phyloP scores from a whole-genome alignment of 2,888 invertebrate genomes.

The Lissocephala sabroskyi region DNA sequence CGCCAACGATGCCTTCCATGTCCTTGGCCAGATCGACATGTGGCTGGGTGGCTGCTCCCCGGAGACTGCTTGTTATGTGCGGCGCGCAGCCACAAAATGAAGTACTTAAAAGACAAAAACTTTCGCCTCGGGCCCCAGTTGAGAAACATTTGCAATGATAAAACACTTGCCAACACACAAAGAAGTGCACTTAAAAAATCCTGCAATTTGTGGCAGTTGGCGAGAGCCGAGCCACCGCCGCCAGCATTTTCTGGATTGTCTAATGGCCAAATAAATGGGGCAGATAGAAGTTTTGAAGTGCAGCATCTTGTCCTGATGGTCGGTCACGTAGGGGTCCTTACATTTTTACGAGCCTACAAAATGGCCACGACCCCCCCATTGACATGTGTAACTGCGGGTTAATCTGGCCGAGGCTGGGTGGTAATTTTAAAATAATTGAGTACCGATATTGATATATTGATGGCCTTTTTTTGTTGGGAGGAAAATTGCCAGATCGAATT shows the following conservation, averaged over 20 bases:
- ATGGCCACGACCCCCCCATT: background rate
- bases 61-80: background rate
- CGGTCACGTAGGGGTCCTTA: conserved; percentile 42
- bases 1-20: too few relatives aligned
- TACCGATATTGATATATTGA: too few relatives aligned
- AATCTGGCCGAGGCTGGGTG: too few relatives aligned
- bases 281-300: conserved; percentile 3
- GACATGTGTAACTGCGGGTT: background rate
- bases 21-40: background rate
- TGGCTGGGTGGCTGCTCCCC: too few relatives aligned
- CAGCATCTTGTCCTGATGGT: too few relatives aligned
- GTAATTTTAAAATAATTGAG: too few relatives aligned
- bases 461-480: too few relatives aligned
- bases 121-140: too few relatives aligned
- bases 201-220: conserved; percentile 12
- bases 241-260: conserved; percentile 2
- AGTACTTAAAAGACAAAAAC: conserved; percentile 30
- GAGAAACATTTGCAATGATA: conserved; percentile 41
- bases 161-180: conserved; percentile 52
- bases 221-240: background rate
- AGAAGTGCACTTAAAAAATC: conserved; percentile 38
- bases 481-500: too few relatives aligned
- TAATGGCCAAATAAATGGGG: conserved; percentile 36
- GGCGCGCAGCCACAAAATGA: conserved; percentile 3
- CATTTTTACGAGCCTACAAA: conserved; percentile 40